Percentiles rank a stretch among this genome's conserved stretches.
phyloP scores from a whole-genome alignment of 2,888 invertebrate species.

The Trachelus iudaicus region DNA sequence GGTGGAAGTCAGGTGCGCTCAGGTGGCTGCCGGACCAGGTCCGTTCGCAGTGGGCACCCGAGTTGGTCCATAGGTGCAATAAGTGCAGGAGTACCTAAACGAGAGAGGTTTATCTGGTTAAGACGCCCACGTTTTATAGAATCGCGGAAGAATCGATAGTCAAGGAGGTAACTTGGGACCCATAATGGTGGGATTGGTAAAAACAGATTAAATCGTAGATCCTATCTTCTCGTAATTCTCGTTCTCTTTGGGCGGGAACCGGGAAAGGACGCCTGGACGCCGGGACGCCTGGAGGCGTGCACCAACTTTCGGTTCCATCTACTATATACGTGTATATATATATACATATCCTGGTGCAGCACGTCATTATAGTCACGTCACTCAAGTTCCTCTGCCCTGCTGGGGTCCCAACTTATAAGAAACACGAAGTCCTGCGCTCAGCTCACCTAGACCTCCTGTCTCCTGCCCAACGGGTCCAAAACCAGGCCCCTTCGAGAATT shows the following conservation, averaged over 20 bases:
- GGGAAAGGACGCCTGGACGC: constrained; percentile 21
- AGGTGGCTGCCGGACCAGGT: constrained; percentile 17
- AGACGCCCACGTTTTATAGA: background rate
- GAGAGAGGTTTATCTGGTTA: background rate
- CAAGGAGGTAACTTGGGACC: constrained; percentile 13
- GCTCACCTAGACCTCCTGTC: constrained; percentile 37
- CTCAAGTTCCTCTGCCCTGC: constrained; percentile 49
- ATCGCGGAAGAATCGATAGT: constrained; percentile 19
- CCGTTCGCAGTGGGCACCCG: background rate
- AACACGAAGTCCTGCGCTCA: constrained; percentile 47
- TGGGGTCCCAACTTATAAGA: constrained; percentile 46
- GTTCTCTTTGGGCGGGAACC: constrained; percentile 48
- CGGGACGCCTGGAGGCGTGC: constrained; percentile 33
- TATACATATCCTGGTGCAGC: constrained; percentile 35
- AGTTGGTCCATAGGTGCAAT: background rate
- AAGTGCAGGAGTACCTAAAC: background rate
- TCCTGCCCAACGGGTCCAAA: background rate
- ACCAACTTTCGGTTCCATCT: constrained; percentile 32
- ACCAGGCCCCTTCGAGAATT: background rate
- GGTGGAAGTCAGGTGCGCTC: constrained; percentile 39
- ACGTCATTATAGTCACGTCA: constrained; percentile 62
- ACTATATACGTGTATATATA: constrained; percentile 20
- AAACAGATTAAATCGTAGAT: constrained; percentile 52
- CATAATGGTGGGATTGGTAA: constrained; percentile 46
- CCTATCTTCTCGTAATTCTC: constrained; percentile 32